phyloP scores from a whole-genome alignment of 2,888 invertebrate species.

The Perdita meconis region DNA sequence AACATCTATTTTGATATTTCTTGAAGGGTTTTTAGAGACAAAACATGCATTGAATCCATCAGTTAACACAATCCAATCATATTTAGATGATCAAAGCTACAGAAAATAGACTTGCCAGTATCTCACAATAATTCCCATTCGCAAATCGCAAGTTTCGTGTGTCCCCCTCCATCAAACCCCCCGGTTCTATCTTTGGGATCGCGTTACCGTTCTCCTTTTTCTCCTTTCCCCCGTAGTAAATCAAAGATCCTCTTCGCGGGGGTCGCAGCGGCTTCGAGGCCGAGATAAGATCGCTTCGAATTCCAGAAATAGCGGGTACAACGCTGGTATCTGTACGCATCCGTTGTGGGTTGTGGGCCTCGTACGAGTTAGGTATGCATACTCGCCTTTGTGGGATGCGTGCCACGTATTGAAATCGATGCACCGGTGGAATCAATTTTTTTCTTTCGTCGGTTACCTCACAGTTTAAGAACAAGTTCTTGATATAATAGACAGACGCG shows the following conservation, averaged over 20 bases:
- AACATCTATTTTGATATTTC: too few relatives aligned
- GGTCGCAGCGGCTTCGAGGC: conserved; percentile 63
- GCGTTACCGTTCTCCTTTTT: conserved; percentile 46
- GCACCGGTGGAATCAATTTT: conserved; percentile 35
- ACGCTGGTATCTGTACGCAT: conserved; percentile 48
- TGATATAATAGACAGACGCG: background rate
- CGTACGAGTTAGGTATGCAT: conserved; percentile 34
- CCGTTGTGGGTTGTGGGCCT: conserved; percentile 47
- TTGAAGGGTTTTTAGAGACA: too few relatives aligned
- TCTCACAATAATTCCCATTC: background rate
- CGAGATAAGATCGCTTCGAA: conserved; percentile 76
- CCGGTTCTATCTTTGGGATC: conserved; percentile 10
- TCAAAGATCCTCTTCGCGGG: conserved; percentile 77
- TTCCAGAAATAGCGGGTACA: conserved; percentile 69
- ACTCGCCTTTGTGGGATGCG: conserved; percentile 36
- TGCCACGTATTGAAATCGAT: conserved; percentile 54
- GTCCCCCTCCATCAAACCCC: background rate
- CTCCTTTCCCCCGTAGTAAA: conserved; percentile 64
- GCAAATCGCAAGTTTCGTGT: conserved; percentile 22
- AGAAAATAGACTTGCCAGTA: too few relatives aligned
- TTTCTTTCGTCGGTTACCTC: background rate
- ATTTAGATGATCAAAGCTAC: too few relatives aligned
- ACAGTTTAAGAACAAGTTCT: background rate
- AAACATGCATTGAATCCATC: too few relatives aligned
- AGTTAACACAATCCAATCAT: too few relatives aligned